phyloP scores from a whole-genome alignment of 2,113 vertebrate genomes.

The Passer domesticus region DNA sequence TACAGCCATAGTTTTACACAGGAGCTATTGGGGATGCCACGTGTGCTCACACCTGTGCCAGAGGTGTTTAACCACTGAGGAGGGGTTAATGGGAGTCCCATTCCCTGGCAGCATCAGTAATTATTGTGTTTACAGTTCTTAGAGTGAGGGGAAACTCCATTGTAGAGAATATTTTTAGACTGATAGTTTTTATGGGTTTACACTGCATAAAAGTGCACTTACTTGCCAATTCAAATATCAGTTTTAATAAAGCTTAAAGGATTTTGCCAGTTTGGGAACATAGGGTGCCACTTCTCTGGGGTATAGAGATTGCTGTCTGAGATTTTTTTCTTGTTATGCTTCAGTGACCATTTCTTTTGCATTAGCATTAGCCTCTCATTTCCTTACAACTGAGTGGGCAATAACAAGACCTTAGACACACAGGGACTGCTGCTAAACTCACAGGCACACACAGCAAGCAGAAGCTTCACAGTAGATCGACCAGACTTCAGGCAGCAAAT shows the following conservation, averaged over 20 bases:
- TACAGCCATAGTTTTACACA: accelerated
- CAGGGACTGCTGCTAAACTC: not conserved
- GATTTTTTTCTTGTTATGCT: not conserved
- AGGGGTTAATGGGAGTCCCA: not conserved
- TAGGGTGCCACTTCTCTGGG: not conserved
- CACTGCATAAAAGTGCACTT: not conserved
- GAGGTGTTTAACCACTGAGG: not conserved
- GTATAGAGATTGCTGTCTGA: not conserved
- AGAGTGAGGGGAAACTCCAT: not conserved
- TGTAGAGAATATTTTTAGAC: not conserved
- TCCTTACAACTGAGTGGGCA: conserved; percentile 28
- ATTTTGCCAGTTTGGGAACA: not conserved
- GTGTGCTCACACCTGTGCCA: accelerated
- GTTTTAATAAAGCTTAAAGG: not conserved
- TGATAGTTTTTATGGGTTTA: not conserved
- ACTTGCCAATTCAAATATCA: not conserved
- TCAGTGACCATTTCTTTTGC: not conserved
- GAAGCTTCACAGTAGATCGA: not conserved
- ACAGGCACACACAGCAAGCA: not conserved
- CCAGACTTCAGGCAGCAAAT: not conserved
- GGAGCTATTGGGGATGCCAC: accelerated
- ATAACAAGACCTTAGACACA: conserved; percentile 7
- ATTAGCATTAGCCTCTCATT: not conserved
- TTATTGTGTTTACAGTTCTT: not conserved
- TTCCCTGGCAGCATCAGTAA: not conserved